These are phyloP conservation scores for Haplochromis vanheusdeni DNA, from an alignment of 2,113 vertebrate species.

Conservation along the genomic window DNA sequence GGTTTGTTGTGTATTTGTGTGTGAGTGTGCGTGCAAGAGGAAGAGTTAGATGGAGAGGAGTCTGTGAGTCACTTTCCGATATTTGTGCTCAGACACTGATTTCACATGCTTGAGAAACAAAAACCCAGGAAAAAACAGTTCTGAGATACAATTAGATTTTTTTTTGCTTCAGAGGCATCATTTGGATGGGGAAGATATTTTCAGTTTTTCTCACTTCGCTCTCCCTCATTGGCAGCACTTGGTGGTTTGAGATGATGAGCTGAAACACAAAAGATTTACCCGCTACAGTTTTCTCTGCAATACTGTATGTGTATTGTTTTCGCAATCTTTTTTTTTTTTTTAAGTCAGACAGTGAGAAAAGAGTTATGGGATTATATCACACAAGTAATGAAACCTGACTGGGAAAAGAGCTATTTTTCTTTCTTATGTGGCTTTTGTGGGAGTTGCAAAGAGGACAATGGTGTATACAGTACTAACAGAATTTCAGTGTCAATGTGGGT, in stretches of 20 bases:
- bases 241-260: background rate
- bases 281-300: background rate
- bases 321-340: background rate
- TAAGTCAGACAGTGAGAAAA: background rate
- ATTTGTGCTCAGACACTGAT: slow-evolving; percentile 25
- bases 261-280: background rate
- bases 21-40: background rate
- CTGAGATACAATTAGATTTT: slow-evolving; percentile 9
- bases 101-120: slow-evolving; percentile 13
- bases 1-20: background rate
- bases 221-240: background rate
- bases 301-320: background rate
- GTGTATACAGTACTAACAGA: background rate
- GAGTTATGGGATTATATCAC: background rate
- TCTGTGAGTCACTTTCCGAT: slow-evolving; percentile 47
- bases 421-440: slow-evolving; percentile 10
- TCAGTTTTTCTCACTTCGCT: background rate
- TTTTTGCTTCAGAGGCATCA: slow-evolving; percentile 4
- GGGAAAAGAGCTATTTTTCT: background rate
- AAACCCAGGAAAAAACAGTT: slow-evolving; percentile 31
- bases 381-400: background rate
- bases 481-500: slow-evolving; percentile 40
- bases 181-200: slow-evolving; percentile 20
- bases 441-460: slow-evolving; percentile 8
- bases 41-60: background rate